Evolutionary conservation across 2,797 vertebrate genomes (phyloP).

Genomic region (Sebastes steindachneri): DNA sequence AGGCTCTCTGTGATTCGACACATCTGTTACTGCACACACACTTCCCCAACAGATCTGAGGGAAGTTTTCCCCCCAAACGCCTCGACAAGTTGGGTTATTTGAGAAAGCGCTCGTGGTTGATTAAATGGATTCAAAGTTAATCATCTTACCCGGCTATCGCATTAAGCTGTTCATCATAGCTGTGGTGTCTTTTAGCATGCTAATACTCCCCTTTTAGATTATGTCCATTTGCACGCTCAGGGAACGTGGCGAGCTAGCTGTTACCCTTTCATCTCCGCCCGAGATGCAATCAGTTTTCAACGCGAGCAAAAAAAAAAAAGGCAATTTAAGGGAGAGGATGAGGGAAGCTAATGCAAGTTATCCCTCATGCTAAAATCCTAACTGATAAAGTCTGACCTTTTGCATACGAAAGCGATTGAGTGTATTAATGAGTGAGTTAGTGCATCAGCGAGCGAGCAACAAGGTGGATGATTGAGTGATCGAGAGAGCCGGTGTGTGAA

Average conservation of each 20-base stretch:
- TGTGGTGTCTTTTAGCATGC: conserved; percentile 75
- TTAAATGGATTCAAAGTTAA: conserved; percentile 83
- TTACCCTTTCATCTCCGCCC: conserved; percentile 68
- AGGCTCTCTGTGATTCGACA: conserved; percentile 49
- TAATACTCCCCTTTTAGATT: conserved; percentile 75
- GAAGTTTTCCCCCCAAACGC: conserved; percentile 46
- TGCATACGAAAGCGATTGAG: conserved; percentile 37
- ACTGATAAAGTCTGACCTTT: conserved; percentile 75
- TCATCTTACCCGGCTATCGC: conserved; percentile 77
- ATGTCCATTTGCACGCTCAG: conserved; percentile 70
- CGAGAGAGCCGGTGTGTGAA: conserved; percentile 10
- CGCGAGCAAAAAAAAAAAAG: conserved; percentile 46
- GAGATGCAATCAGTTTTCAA: conserved; percentile 70
- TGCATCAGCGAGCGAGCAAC: conserved; percentile 42
- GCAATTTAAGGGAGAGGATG: conserved; percentile 71
- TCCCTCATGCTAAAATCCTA: conserved; percentile 55
- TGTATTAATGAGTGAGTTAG: conserved; percentile 50
- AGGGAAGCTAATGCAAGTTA: conserved; percentile 56
- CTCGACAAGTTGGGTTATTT: conserved; percentile 65
- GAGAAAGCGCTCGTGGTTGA: conserved; percentile 68
- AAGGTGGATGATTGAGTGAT: conserved; percentile 50
- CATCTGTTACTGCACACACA: conserved; percentile 37
- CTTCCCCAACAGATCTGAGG: conserved; percentile 61
- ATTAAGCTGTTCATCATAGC: conserved; percentile 77
- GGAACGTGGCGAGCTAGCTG: conserved; percentile 46